Base-by-base conservation (phyloP, 2,888 invertebrate species). In the Autographa gamma region DNA sequence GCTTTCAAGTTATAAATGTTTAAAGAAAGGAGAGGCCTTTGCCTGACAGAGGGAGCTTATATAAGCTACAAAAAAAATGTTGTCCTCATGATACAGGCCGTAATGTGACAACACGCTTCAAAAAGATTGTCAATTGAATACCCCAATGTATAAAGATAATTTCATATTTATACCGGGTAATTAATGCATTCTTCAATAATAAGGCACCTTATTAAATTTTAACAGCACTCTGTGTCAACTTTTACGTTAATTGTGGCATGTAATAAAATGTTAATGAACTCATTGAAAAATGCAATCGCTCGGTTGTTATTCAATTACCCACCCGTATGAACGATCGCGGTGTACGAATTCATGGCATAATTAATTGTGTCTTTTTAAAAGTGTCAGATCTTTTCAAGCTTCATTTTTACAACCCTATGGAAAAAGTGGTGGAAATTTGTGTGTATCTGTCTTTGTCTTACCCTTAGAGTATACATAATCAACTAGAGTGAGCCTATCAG, bases 291-390 rank as follows among this genome's bases (percentile, higher is more conserved):
- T 85, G 76, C 80, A 88, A 86, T 84, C 81, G 79, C 79, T 72
- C 63, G 69, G 77, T 85, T 83, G 88, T 90, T 91, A 89, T 90
- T 90, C 86, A 88, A 91, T 91, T 90, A 89, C 85, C 81, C 81
- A 83, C 88, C 87, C 89, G 87, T 86, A 90, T 89, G 80, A 75
- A 78, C 58, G 69, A 59, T 6, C 16, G n/a, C n/a, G 14, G 43
- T 68, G 60, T 71, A 62, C 60, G 61, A 59, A 63, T 66, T 63
- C 60, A 65, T 48, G n/a, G 52, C 63, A 66, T 76, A 71, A 62
- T 62, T 25, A 54, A 62, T 34, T 38, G 61, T 48, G 59, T 32
- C 25, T 9, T n/a, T 58, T 73, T 59, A 58, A 34, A 56, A 43
- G 58, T 59, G 19, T 56, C 54, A 25, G 11, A 56, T 56, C 13